A percentile compares a stretch with the other conserved stretches of the same genome.
Conservation (phyloP, 1,140 invertebrate species). For the Drosophila auraria region DNA sequence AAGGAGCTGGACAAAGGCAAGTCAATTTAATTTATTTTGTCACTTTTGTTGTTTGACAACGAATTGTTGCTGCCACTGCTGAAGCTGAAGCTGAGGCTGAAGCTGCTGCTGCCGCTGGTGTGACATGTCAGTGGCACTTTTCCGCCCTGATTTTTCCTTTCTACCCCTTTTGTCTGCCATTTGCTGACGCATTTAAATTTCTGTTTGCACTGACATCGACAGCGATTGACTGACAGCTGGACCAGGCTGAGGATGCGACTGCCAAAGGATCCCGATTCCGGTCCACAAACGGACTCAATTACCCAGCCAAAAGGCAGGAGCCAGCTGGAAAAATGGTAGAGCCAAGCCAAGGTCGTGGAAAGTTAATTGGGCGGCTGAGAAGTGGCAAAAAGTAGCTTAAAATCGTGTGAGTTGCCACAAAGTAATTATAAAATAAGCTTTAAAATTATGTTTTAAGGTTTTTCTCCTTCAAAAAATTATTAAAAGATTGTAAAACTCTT, state of each 20-base stretch:
- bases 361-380: conserved; percentile 21
- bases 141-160: not conserved
- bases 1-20: conserved; percentile 41
- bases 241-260: conserved; percentile 26
- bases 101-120: conserved; percentile 26
- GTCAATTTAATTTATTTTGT: conserved; percentile 83
- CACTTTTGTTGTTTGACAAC: conserved; percentile 76
- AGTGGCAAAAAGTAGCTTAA: not conserved
- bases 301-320: conserved; percentile 8
- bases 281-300: conserved; percentile 42
- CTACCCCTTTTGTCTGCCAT: conserved; percentile 52
- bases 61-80: conserved; percentile 48
- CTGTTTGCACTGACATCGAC: conserved; percentile 62
- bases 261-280: conserved; percentile 12
- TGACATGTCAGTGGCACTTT: conserved; percentile 41
- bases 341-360: conserved; percentile 21
- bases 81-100: too few relatives aligned
- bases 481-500: too few relatives aligned
- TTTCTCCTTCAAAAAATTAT: not conserved
- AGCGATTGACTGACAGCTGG: conserved; percentile 56
- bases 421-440: too few relatives aligned
- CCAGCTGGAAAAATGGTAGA: not conserved
- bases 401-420: not conserved
- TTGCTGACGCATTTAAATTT: conserved; percentile 82
- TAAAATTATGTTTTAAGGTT: too few relatives aligned